Evolutionary conservation across 2,113 vertebrate genomes (phyloP), one percentile per base, ranked within the genome.

Genomic region (Ciconia stormi): DNA sequence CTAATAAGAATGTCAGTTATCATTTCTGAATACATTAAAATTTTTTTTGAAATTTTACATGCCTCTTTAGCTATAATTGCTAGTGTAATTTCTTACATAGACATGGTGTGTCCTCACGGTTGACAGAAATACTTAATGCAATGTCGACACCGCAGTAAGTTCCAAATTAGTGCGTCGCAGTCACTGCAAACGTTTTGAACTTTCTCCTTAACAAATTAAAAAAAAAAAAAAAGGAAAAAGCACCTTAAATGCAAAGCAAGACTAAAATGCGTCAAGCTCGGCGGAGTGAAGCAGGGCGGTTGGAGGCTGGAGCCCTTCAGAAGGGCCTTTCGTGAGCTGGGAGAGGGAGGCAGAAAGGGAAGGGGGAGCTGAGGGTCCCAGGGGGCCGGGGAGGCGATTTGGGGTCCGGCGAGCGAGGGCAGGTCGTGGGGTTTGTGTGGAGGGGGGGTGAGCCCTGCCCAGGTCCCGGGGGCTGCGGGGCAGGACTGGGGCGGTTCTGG

Each of bases 1-100:
- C 94, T 95, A 97, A 96, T 96, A 96, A 95, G 94, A 96, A 92
- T 93, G 96, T 96, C 96, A 95, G 92, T 96, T 96, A 96, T 88
- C 93, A 95, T 95, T 97, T 93, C 90, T 95, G 95, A 95, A 93
- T 95, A 88, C 96, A 96, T 95, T 94, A 92, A 46, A 36, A 82
- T 63, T 72, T 72, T 63, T 63, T 84, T 90, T 85, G 9, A n/a
- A 82, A 90, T 95, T 93, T 96, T 96, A 93, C 96, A 97, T 95
- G 92, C 93, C 93, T 97, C 88, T 93, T 96, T 95, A 95, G 95
- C 92, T 96, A 40, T 97, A 97, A 96, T 97, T 97, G 96, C 95
- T 72, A 12, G 96, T 97, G 94, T 97, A 95, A 96, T 97, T 96
- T 93, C 95, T 93, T 95, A 85, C 88, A 59, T 15, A 96, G 96